phyloP scores from a whole-genome alignment of 1,140 invertebrate genomes.

The Adelges cooleyi region DNA sequence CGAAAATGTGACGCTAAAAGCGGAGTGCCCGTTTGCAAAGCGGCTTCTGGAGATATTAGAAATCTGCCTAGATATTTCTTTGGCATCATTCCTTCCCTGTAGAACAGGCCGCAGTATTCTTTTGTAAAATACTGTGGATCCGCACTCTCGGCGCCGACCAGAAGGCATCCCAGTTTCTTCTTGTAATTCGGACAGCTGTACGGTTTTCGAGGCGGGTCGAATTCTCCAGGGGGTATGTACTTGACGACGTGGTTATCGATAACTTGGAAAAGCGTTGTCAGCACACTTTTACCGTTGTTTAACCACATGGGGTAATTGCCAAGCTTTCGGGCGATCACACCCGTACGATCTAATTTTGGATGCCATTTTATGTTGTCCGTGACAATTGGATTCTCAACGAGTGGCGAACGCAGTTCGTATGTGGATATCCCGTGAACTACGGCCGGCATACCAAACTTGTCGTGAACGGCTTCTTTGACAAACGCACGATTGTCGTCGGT shows the following conservation, averaged over 20 bases:
- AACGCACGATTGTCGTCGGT: slow-evolving; percentile 72
- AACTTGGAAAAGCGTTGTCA: slow-evolving; percentile 76
- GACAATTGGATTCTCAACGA: slow-evolving; percentile 46
- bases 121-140: slow-evolving; percentile 75
- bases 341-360: slow-evolving; percentile 52
- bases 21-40: slow-evolving; percentile 80
- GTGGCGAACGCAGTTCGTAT: slow-evolving; percentile 41
- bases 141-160: slow-evolving; percentile 79
- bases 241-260: slow-evolving; percentile 92
- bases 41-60: slow-evolving; percentile 71
- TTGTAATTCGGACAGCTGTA: slow-evolving; percentile 38
- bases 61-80: slow-evolving; percentile 77
- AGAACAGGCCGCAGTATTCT: slow-evolving; percentile 80
- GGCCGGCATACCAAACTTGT: slow-evolving; percentile 46
- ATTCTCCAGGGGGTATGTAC: slow-evolving; percentile 76
- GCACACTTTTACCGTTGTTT: slow-evolving; percentile 67
- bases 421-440: slow-evolving; percentile 39
- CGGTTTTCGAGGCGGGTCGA: slow-evolving; percentile 44
- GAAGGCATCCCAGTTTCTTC: slow-evolving; percentile 52
- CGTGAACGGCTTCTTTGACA: slow-evolving; percentile 61
- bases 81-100: slow-evolving; percentile 72
- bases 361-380: slow-evolving; percentile 48
- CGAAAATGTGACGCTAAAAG: slow-evolving; percentile 78
- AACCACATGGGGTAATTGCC: slow-evolving; percentile 86
- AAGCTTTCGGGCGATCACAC: slow-evolving; percentile 85